These are phyloP conservation scores for Drosophila kuntzei DNA, from an alignment of 2,888 invertebrate genomes.

Conservation along the genomic window DNA sequence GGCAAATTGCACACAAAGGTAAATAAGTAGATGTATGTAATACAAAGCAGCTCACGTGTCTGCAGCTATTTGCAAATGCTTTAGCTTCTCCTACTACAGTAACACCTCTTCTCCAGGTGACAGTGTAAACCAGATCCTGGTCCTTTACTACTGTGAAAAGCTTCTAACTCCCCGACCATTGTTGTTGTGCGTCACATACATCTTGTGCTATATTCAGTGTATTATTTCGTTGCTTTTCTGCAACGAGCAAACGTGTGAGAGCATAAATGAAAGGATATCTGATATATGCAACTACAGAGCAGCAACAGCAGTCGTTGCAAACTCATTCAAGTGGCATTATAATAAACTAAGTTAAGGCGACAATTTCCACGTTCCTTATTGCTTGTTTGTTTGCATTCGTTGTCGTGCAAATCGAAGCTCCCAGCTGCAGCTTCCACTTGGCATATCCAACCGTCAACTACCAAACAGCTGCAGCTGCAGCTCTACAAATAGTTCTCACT, in stretches of 20 bases:
- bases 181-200: slow-evolving; percentile 40
- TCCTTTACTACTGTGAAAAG: slow-evolving; percentile 2
- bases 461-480: slow-evolving; percentile 23
- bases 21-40: slow-evolving; percentile 36
- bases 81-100: slow-evolving; percentile 1
- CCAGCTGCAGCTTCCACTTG: slow-evolving; percentile 9
- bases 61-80: slow-evolving; percentile 43
- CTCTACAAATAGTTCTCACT: slow-evolving; percentile 40
- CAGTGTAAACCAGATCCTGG: slow-evolving; percentile 29
- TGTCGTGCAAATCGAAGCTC: slow-evolving; percentile 63
- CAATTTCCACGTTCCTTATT: slow-evolving; percentile 76
- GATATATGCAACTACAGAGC: slow-evolving; percentile 36
- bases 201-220: slow-evolving; percentile 41
- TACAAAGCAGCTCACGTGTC: slow-evolving; percentile 52
- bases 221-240: slow-evolving; percentile 67
- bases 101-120: slow-evolving; percentile 17
- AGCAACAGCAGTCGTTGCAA: slow-evolving; percentile 42
- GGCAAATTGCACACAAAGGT: slow-evolving; percentile 71
- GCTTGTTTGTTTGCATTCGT: slow-evolving; percentile 75
- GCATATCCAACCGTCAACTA: slow-evolving; percentile 1
- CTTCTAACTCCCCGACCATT: slow-evolving; percentile 1
- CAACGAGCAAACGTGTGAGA: slow-evolving; percentile 44
- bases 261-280: slow-evolving; percentile 70
- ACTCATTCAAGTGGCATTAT: slow-evolving; percentile 77
- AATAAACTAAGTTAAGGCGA: slow-evolving; percentile 80